These are phyloP conservation scores for Anagrus nilaparvatae DNA, from an alignment of 1,140 invertebrate genomes.

Conservation along the genomic window DNA sequence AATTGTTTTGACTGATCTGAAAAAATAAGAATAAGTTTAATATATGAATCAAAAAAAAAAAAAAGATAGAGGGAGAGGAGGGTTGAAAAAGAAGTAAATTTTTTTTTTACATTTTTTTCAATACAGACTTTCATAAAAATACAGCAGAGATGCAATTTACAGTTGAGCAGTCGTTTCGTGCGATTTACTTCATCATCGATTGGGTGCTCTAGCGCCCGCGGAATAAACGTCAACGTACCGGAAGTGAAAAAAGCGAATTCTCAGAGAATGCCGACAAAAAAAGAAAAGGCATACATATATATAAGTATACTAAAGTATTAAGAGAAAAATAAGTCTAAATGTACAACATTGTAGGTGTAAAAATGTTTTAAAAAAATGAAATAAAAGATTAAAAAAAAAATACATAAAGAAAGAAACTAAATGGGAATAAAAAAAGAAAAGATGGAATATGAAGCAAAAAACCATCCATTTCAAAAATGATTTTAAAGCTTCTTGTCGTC, in stretches of 20 bases:
- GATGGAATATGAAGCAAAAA: constrained; percentile 10
- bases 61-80: too few relatives aligned
- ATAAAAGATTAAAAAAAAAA: constrained; percentile 1
- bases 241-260: too few relatives aligned
- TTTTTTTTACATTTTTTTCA: too few relatives aligned
- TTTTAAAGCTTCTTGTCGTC: constrained; percentile 20
- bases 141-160: too few relatives aligned
- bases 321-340: too few relatives aligned
- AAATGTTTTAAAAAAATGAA: too few relatives aligned
- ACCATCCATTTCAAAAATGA: constrained; percentile 27
- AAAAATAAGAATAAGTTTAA: too few relatives aligned
- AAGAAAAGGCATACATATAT: neutral
- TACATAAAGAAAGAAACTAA: constrained; percentile 4
- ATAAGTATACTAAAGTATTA: too few relatives aligned
- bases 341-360: neutral
- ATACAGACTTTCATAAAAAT: too few relatives aligned
- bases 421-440: constrained; percentile 3
- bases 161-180: constrained; percentile 14
- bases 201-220: neutral
- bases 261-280: neutral
- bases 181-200: constrained; percentile 16
- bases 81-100: too few relatives aligned
- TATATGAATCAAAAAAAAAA: too few relatives aligned
- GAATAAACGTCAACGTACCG: constrained; percentile 11
- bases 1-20: too few relatives aligned